These are phyloP conservation scores for Drosophila grimshawi DNA, from an alignment of 1,140 invertebrate species.

Conservation along the genomic window DNA sequence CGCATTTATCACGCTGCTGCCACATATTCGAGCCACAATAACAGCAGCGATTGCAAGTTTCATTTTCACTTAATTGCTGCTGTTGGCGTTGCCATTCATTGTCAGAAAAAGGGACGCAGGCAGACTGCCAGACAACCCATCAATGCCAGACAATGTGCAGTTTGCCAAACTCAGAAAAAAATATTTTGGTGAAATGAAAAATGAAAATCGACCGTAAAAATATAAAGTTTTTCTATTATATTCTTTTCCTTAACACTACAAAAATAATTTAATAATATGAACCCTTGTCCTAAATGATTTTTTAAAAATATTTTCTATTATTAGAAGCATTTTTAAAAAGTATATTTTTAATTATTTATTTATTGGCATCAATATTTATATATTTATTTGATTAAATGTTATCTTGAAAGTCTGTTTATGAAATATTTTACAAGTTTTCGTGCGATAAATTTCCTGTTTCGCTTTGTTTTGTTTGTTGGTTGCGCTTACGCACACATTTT, in stretches of 20 bases:
- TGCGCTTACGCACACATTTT: conserved; percentile 59
- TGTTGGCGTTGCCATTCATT: not conserved
- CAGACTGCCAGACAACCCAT: no score
- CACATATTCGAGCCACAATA: conserved; percentile 69
- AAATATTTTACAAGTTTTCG: conserved; percentile 65
- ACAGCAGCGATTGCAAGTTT: conserved; percentile 52
- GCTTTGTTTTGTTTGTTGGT: conserved; percentile 57
- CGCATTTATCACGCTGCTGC: conserved; percentile 81
- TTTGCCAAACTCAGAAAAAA: not conserved
- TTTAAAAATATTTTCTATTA: no score
- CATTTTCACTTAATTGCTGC: conserved; percentile 68
- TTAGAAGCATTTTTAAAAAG: no score
- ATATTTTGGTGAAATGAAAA: no score
- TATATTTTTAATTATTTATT: conserved; percentile 10
- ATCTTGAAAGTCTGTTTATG: conserved; percentile 55
- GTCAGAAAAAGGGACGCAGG: no score
- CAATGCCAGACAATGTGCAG: not conserved
- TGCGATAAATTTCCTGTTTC: conserved; percentile 71
- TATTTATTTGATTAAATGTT: not conserved
- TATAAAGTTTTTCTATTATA: no score
- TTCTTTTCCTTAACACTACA: no score
- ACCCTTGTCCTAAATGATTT: no score
- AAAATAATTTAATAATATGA: no score
- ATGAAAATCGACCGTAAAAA: no score
- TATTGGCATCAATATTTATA: conserved; percentile 38